Conservation (phyloP, 1,140 invertebrate genomes). For the Drosophila orena region DNA sequence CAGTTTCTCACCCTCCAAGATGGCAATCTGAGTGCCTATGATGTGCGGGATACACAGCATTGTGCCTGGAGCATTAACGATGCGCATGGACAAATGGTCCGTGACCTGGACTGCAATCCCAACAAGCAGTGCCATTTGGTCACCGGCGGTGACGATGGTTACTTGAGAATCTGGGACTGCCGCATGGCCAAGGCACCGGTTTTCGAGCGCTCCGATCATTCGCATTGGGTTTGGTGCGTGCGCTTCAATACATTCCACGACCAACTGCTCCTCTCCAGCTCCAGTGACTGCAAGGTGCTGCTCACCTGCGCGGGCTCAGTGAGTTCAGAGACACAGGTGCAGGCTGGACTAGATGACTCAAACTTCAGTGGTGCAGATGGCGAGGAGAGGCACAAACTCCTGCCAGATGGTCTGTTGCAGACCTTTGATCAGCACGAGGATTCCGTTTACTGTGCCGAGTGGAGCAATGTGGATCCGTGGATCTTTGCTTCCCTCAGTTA, state of each 20-base stretch:
- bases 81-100: constrained; percentile 94
- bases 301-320: constrained; percentile 94
- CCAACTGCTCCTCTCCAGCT: constrained; percentile 96
- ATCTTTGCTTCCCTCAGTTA: constrained; percentile 98
- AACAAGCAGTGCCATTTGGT: constrained; percentile 97
- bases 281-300: constrained; percentile 96
- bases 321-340: constrained; percentile 89
- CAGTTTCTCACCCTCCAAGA: constrained; percentile 93
- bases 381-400: constrained; percentile 87
- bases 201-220: constrained; percentile 94
- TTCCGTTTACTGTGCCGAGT: constrained; percentile 98
- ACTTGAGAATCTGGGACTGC: constrained; percentile 98
- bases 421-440: constrained; percentile 98
- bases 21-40: constrained; percentile 93
- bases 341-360: constrained; percentile 27
- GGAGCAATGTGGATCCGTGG: constrained; percentile 99
- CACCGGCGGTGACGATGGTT: constrained; percentile 97
- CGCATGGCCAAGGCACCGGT: constrained; percentile 92
- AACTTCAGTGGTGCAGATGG: constrained; percentile 5
- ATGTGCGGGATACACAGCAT: constrained; percentile 90
- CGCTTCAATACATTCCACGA: constrained; percentile 98
- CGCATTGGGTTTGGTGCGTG: constrained; percentile 98
- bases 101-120: constrained; percentile 98
- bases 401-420: constrained; percentile 89
- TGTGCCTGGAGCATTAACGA: constrained; percentile 93